Conservation (phyloP, 1,140 invertebrate species). For the Lysiphlebus fabarum region DNA sequence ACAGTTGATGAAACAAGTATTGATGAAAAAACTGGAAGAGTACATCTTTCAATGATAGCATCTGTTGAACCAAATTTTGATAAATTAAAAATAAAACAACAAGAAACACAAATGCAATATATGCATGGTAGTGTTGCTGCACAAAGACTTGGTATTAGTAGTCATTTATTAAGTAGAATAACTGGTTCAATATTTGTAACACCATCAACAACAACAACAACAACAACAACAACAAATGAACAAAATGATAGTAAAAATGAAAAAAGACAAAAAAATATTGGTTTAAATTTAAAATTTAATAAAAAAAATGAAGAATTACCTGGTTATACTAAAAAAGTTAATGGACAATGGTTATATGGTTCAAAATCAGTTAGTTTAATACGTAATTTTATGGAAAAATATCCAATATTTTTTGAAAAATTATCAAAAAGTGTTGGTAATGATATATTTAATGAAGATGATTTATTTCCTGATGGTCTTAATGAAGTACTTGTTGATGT, state of each 20-base stretch:
- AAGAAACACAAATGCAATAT: slow-evolving; percentile 33
- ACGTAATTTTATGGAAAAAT: slow-evolving; percentile 65
- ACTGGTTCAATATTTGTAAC: slow-evolving; percentile 77
- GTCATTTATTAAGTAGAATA: slow-evolving; percentile 73
- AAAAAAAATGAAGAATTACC: slow-evolving; percentile 72
- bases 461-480: slow-evolving; percentile 61
- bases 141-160: slow-evolving; percentile 62
- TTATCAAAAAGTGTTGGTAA: slow-evolving; percentile 51
- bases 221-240: slow-evolving; percentile 39
- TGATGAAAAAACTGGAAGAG: slow-evolving; percentile 51
- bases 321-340: slow-evolving; percentile 75
- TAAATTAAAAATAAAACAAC: slow-evolving; percentile 29
- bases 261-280: slow-evolving; percentile 74
- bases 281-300: slow-evolving; percentile 88
- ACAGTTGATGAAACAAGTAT: slow-evolving; percentile 53
- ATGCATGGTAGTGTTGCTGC: slow-evolving; percentile 47
- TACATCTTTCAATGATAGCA: slow-evolving; percentile 57
- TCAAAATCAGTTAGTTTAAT: slow-evolving; percentile 71
- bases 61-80: slow-evolving; percentile 54
- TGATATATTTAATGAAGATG: slow-evolving; percentile 64
- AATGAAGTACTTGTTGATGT: slow-evolving; percentile 59
- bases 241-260: slow-evolving; percentile 29
- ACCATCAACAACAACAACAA: slow-evolving; percentile 44
- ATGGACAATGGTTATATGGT: slow-evolving; percentile 79
- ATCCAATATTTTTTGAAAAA: slow-evolving; percentile 71